These are phyloP conservation scores for Pycnomerus fuliginosus DNA, from an alignment of 2,888 invertebrate genomes.

Conservation along the genomic window DNA sequence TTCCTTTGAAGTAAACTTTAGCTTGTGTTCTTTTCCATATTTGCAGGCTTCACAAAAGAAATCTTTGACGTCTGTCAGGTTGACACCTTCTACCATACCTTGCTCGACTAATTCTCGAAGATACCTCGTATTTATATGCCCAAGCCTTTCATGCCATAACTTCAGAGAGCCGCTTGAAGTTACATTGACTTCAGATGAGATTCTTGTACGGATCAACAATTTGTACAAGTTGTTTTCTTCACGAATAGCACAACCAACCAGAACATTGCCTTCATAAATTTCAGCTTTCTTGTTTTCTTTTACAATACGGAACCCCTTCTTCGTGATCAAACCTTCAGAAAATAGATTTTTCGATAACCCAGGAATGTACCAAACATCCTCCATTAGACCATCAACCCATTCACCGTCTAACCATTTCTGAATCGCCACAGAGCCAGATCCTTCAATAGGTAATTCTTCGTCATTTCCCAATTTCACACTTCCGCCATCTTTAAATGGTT, in stretches of 20 bases:
- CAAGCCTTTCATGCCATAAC: slow-evolving; percentile 17
- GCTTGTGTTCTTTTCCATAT: no score
- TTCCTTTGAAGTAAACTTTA: slow-evolving; percentile 1
- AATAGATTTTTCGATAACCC: slow-evolving; percentile 41
- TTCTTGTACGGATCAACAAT: slow-evolving; percentile 25
- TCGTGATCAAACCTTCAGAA: slow-evolving; percentile 38
- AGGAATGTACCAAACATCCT: slow-evolving; percentile 39
- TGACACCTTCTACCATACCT: not conserved
- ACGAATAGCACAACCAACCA: slow-evolving; percentile 23
- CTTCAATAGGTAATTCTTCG: slow-evolving; percentile 27
- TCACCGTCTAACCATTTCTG: slow-evolving; percentile 27
- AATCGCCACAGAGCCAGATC: slow-evolving; percentile 31
- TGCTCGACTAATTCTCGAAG: slow-evolving; percentile 3
- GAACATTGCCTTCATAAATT: slow-evolving; percentile 19
- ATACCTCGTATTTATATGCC: slow-evolving; percentile 9
- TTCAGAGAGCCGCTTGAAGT: slow-evolving; percentile 3
- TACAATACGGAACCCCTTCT: slow-evolving; percentile 32
- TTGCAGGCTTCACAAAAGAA: no score
- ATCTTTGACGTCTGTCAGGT: not conserved
- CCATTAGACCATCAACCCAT: slow-evolving; percentile 30
- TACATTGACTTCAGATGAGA: not conserved
- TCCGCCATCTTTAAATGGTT: not conserved
- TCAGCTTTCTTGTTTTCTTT: slow-evolving; percentile 30
- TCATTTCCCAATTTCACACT: slow-evolving; percentile 29
- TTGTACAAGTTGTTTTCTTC: slow-evolving; percentile 31